Percentiles rank a stretch among this genome's conserved stretches.
These are phyloP conservation scores for Balanococcus diminutus DNA, from an alignment of 2,888 invertebrate species.

Conservation along the genomic window DNA sequence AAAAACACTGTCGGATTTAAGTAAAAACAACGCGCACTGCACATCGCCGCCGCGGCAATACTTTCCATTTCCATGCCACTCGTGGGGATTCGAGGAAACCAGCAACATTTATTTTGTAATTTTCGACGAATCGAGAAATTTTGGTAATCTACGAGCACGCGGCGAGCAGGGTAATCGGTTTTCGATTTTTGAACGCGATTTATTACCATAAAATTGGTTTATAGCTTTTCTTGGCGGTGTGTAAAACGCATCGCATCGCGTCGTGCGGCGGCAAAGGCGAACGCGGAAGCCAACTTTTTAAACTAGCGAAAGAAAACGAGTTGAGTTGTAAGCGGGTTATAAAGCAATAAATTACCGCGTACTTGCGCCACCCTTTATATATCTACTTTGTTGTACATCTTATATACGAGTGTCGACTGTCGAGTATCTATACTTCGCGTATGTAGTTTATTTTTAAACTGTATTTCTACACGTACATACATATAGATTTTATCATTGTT, in stretches of 20 bases:
- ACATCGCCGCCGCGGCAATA: neutral
- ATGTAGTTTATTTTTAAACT: neutral
- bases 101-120: constrained; percentile 51
- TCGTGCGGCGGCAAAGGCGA: too few relatives aligned
- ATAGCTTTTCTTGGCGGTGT: constrained; percentile 39
- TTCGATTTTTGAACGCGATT: constrained; percentile 52
- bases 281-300: too few relatives aligned
- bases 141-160: constrained; percentile 11
- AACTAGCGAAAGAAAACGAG: constrained; percentile 33
- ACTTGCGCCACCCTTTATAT: constrained; percentile 14
- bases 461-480: neutral
- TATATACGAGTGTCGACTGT: neutral
- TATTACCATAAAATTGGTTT: constrained; percentile 54
- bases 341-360: constrained; percentile 31
- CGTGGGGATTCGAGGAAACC: constrained; percentile 11
- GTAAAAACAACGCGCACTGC: neutral
- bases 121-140: constrained; percentile 50
- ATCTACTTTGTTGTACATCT: neutral
- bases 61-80: constrained; percentile 18
- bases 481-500: neutral
- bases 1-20: constrained; percentile 1
- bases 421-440: too few relatives aligned
- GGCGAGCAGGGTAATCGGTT: constrained; percentile 44
- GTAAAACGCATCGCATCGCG: neutral
- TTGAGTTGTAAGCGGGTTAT: constrained; percentile 37